Evolutionary conservation across 1,140 invertebrate species (phyloP), one percentile per base, ranked within the genome.

Genomic region (Drosophila neocordata): DNA sequence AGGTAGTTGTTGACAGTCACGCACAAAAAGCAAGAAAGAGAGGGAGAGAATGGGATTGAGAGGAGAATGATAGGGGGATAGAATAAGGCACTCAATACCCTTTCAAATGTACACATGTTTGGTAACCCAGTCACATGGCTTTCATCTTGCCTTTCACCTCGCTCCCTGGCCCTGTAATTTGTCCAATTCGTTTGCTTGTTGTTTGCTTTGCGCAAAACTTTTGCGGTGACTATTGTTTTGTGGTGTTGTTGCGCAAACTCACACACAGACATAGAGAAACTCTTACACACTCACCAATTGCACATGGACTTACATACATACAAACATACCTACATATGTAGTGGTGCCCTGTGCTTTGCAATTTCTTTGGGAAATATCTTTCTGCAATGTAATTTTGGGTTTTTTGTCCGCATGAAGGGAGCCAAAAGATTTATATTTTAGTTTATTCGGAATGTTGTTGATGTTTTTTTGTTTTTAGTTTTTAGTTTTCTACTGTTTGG

Each of bases 191-290:
- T 37, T 62, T 61, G 41, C 15, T 80, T 67, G 66, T 68, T 74
- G 64, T 75, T 88, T 87, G 65, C 69, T 74, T 77, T 64, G 77
- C 61, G 64, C 70, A 63, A 77, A 85, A 85, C 37, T 66, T 85
- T 77, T 77, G 82, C 59, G 82, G 83, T 74, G 83, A 83, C 83
- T 88, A 87, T 87, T 88, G 82, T 78, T 85, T 87, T 69, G 73
- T 34, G 55, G 44, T 74, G 61, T 62, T 74, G 61, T 62, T 72
- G 67, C 31, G 27, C 67, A 24, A 63, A 24, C 38, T 37, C 22
- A 52, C 41, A 67, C 27, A 18, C 18, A 15, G 51, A 31, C 51
- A 52, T 56, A 65, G 55, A 62, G 3, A 34, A 55, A 65, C 7
- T 24, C 31, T 18, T 34, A 62, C 27, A 52, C 37, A 56, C 37